Percentiles rank a stretch among this genome's conserved stretches.
These are phyloP conservation scores for Mionectes macconnelli DNA, from an alignment of 2,113 vertebrate genomes.

Conservation along the genomic window DNA sequence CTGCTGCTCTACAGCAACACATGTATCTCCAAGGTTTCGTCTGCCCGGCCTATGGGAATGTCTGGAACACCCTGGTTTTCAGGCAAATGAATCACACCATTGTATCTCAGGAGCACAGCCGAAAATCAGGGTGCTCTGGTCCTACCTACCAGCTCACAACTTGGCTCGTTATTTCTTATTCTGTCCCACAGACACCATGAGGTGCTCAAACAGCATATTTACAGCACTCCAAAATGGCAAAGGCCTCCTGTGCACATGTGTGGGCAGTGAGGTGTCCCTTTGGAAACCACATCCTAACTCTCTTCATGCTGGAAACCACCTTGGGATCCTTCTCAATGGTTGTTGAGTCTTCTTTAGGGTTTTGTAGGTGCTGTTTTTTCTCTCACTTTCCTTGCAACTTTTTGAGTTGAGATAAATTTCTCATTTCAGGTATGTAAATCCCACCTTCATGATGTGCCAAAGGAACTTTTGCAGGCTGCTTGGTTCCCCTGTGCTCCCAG, in stretches of 20 bases:
- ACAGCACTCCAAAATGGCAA: not conserved
- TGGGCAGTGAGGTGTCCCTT: not conserved
- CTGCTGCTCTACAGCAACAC: not conserved
- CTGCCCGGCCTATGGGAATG: not conserved
- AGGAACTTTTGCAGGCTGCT: conserved; percentile 64
- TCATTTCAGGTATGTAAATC: conserved; percentile 81
- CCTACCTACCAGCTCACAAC: not conserved
- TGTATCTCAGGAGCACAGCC: not conserved
- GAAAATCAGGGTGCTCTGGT: not conserved
- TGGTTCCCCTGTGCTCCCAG: conserved; percentile 86
- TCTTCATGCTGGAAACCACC: not conserved
- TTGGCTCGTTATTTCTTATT: not conserved
- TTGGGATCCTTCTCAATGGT: not conserved
- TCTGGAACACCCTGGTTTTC: not conserved
- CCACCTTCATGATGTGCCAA: conserved; percentile 67
- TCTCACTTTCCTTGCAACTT: not conserved
- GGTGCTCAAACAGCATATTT: not conserved
- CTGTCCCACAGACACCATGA: not conserved
- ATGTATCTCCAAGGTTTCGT: not conserved
- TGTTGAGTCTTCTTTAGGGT: not conserved
- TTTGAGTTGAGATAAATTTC: not conserved
- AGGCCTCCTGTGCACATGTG: fast-evolving
- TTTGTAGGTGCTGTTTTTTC: not conserved
- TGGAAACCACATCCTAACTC: not conserved
- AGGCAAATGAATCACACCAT: not conserved